Percentiles rank a stretch among this genome's conserved stretches.
These are phyloP conservation scores for Drosophila tani DNA, from an alignment of 1,140 invertebrate genomes.

Conservation along the genomic window DNA sequence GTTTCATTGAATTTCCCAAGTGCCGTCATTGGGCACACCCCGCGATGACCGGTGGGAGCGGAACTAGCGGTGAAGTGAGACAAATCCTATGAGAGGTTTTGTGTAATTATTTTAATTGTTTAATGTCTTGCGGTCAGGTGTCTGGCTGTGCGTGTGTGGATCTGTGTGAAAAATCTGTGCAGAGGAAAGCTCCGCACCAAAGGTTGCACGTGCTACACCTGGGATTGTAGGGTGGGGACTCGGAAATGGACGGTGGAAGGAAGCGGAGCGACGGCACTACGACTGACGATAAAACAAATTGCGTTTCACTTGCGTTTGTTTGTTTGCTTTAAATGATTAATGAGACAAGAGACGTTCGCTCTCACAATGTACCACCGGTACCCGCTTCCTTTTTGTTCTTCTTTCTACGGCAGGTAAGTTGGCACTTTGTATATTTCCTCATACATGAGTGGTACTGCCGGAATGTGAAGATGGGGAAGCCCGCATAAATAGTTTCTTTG, in stretches of 20 bases:
- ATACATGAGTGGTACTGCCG: slow-evolving; percentile 15
- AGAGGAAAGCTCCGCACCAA: slow-evolving; percentile 14
- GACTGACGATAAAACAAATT: slow-evolving; percentile 72
- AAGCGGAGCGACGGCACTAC: not conserved
- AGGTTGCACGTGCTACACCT: slow-evolving; percentile 39
- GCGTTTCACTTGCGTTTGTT: slow-evolving; percentile 65
- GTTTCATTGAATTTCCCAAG: not conserved
- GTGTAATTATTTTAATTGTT: slow-evolving; percentile 84
- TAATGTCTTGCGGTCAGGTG: slow-evolving; percentile 81
- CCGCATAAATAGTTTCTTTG: slow-evolving; percentile 64
- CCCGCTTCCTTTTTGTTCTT: not conserved
- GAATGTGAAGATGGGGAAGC: slow-evolving; percentile 19
- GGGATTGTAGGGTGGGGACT: not conserved
- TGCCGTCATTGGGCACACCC: not conserved
- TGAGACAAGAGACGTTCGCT: slow-evolving; percentile 52
- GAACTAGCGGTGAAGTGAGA: slow-evolving; percentile 48
- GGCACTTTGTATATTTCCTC: slow-evolving; percentile 57
- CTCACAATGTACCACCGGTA: slow-evolving; percentile 7
- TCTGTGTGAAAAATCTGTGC: slow-evolving; percentile 59
- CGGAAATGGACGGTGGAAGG: slow-evolving; percentile 4
- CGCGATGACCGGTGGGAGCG: not conserved
- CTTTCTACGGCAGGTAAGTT: slow-evolving; percentile 46
- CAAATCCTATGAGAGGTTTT: slow-evolving; percentile 76
- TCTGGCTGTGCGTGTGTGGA: slow-evolving; percentile 26
- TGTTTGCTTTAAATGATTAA: slow-evolving; percentile 74